Conservation (phyloP, 2,113 vertebrate genomes). For the Origma solitaria region DNA sequence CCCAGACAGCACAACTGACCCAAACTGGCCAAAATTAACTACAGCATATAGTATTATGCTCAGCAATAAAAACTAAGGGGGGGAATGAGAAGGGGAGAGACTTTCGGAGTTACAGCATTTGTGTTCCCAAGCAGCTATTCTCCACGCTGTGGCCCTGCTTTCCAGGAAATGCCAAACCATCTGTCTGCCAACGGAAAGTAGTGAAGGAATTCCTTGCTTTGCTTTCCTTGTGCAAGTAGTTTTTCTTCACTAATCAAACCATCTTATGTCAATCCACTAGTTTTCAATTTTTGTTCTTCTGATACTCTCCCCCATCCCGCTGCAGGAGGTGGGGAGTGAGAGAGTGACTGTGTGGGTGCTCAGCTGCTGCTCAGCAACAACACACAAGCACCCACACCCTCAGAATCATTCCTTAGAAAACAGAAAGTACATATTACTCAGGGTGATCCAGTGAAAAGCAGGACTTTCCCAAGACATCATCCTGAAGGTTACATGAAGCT, state of each 20-base stretch:
- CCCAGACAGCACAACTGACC: background rate
- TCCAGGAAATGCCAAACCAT: background rate
- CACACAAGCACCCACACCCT: background rate
- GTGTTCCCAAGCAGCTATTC: background rate
- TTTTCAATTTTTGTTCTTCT: background rate
- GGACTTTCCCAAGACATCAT: background rate
- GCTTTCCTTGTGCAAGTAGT: fast-evolving
- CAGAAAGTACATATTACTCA: background rate
- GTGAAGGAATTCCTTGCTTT: background rate
- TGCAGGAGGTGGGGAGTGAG: background rate
- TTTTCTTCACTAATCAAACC: background rate
- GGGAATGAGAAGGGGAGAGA: background rate
- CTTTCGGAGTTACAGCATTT: background rate
- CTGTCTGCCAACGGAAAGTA: background rate
- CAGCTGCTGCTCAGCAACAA: background rate
- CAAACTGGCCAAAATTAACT: background rate
- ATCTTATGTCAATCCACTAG: background rate
- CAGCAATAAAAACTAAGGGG: background rate
- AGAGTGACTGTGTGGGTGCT: background rate
- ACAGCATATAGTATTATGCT: fast-evolving
- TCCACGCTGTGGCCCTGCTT: background rate
- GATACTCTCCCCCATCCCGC: background rate
- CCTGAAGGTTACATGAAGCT: background rate
- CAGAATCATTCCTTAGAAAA: background rate
- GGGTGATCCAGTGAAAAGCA: background rate